A percentile compares a stretch with the other conserved stretches of the same genome.
Conservation (phyloP, 2,113 vertebrate genomes). For the Lepus timidus region DNA sequence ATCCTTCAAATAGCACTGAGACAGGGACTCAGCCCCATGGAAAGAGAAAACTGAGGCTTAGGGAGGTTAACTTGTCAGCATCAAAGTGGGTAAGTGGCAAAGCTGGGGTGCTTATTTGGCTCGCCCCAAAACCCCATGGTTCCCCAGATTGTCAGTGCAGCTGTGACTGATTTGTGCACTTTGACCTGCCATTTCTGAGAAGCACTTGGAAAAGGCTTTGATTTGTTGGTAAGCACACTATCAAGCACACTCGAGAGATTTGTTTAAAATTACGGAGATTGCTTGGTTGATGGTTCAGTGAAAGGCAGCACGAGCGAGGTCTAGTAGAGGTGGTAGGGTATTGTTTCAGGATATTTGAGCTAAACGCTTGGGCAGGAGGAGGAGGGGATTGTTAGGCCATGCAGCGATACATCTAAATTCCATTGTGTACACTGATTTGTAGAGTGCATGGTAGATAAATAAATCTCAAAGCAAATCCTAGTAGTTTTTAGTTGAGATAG, state of each 20-base stretch:
- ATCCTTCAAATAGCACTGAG: not conserved
- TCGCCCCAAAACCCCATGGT: not conserved
- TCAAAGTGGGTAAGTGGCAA: not conserved
- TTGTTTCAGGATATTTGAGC: not conserved
- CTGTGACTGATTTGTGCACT: not conserved
- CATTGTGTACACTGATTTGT: not conserved
- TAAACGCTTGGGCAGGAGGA: not conserved
- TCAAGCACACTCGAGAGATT: not conserved
- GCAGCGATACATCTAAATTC: not conserved
- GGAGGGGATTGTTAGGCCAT: not conserved
- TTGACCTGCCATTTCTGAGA: not conserved
- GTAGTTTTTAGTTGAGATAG: not conserved
- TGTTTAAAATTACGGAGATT: not conserved
- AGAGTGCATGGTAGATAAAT: not conserved
- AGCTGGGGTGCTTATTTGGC: not conserved
- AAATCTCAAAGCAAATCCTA: not conserved
- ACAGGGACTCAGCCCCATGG: not conserved
- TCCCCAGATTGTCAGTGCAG: not conserved
- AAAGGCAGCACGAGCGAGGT: not conserved
- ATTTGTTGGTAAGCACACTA: not conserved
- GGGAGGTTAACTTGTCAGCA: not conserved
- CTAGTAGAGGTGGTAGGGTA: not conserved
- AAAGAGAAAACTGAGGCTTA: not conserved
- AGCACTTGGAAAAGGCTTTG: not conserved
- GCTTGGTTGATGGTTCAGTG: not conserved